A percentile compares a stretch with the other conserved stretches of the same genome.
These are phyloP conservation scores for Alentia gelatinosa DNA, from an alignment of 2,888 invertebrate genomes.

Conservation along the genomic window DNA sequence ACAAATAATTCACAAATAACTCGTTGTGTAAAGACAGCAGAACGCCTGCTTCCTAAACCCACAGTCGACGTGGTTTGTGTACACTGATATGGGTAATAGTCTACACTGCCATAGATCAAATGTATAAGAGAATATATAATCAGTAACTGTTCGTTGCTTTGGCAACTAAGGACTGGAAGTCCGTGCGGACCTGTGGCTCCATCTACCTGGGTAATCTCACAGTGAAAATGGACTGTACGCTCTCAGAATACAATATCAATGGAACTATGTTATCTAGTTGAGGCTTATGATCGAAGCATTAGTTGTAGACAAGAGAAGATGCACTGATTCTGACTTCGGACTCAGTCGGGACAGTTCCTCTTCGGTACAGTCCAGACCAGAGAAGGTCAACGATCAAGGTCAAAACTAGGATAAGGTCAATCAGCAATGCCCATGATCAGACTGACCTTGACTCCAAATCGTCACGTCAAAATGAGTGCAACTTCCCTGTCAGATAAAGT, in stretches of 20 bases:
- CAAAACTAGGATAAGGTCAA: no score
- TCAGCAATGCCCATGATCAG: neutral
- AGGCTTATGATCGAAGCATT: neutral
- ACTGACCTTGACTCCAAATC: neutral
- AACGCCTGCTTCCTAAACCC: neutral
- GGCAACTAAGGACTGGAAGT: neutral
- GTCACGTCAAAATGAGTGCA: neutral
- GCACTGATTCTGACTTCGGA: neutral
- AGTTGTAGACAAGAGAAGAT: neutral
- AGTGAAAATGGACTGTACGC: neutral
- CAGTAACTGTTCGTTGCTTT: neutral
- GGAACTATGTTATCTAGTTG: neutral
- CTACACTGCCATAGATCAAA: neutral
- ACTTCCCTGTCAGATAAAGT: neutral
- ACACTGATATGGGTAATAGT: slow-evolving; percentile 4
- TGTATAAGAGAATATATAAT: slow-evolving; percentile 14
- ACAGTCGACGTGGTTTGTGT: neutral
- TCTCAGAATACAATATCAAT: neutral
- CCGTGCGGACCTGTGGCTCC: neutral
- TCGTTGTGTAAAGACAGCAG: neutral
- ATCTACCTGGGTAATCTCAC: neutral
- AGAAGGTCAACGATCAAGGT: no score
- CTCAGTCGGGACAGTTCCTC: no score
- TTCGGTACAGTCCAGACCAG: no score
- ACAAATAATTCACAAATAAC: neutral